Percentiles rank a stretch among this genome's conserved stretches.
Evolutionary conservation across 1,140 invertebrate species (phyloP).

Genomic region (Calliphora vicina): DNA sequence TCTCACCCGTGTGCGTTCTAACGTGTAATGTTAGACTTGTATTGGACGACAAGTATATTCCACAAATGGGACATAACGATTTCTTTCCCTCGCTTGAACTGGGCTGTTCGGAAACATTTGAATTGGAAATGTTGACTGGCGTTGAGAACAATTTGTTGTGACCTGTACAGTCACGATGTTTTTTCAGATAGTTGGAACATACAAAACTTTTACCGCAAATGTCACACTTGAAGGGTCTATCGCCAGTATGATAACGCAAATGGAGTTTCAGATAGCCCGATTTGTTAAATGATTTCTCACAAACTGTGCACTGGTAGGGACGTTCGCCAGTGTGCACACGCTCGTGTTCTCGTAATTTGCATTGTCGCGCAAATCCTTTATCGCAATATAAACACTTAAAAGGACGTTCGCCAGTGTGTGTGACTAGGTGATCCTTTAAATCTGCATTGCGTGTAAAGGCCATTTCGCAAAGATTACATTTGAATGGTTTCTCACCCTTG

Average conservation of each 20-base stretch:
- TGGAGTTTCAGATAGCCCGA: too few species aligned
- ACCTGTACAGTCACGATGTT: constrained; percentile 19
- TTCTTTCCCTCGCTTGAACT: constrained; percentile 55
- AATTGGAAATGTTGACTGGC: constrained; percentile 42
- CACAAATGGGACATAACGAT: constrained; percentile 43
- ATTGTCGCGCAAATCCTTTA: constrained; percentile 61
- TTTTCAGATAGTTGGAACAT: too few species aligned
- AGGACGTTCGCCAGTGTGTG: constrained; percentile 69
- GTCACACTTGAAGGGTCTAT: too few species aligned
- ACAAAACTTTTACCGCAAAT: too few species aligned
- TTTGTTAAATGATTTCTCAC: constrained; percentile 61
- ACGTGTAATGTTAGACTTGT: constrained; percentile 42
- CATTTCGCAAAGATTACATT: constrained; percentile 57
- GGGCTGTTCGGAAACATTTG: constrained; percentile 49
- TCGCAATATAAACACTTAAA: constrained; percentile 68
- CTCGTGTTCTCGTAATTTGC: constrained; percentile 64
- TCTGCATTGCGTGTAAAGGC: constrained; percentile 59
- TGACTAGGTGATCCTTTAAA: constrained; percentile 65
- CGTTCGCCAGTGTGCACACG: constrained; percentile 69
- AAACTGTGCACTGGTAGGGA: constrained; percentile 67
- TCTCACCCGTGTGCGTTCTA: constrained; percentile 46
- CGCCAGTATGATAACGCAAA: too few species aligned
- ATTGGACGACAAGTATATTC: constrained; percentile 5
- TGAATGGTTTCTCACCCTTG: constrained; percentile 64
- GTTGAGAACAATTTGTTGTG: constrained; percentile 40